phyloP scores from a whole-genome alignment of 2,113 vertebrate species.

The Ophthalmolycus amberensis region DNA sequence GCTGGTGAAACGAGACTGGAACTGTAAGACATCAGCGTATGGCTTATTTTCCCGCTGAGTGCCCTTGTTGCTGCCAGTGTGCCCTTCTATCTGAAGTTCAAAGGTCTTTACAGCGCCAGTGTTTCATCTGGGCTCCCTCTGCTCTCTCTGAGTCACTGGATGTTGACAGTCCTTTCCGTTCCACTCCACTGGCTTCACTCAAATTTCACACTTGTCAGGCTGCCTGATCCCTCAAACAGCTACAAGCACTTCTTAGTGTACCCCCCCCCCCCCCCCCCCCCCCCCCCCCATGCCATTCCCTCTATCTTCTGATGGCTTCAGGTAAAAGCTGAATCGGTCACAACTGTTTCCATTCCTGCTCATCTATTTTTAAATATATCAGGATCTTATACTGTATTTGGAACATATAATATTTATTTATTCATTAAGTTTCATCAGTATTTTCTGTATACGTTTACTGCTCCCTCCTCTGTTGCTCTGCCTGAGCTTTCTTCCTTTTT shows the following conservation, averaged over 20 bases:
- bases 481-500: no score
- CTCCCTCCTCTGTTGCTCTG: no score
- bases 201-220: slow-evolving; percentile 68
- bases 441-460: no score
- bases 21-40: slow-evolving; percentile 38
- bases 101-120: slow-evolving; percentile 48
- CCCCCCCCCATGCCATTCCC: background rate
- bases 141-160: slow-evolving; percentile 28
- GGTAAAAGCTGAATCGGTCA: slow-evolving; percentile 4
- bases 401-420: no score
- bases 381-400: no score
- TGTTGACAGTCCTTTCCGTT: slow-evolving; percentile 61
- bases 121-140: slow-evolving; percentile 51
- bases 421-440: no score
- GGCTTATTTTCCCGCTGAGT: slow-evolving; percentile 53
- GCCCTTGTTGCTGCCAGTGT: slow-evolving; percentile 25
- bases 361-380: slow-evolving; percentile 30
- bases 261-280: no score
- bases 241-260: slow-evolving; percentile 46
- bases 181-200: slow-evolving; percentile 62
- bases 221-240: slow-evolving; percentile 46
- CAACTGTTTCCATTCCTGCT: background rate
- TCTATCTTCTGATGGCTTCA: slow-evolving; percentile 36
- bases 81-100: slow-evolving; percentile 58
- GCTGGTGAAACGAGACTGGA: slow-evolving; percentile 31